Percentiles rank a stretch among this genome's conserved stretches.
phyloP scores from a whole-genome alignment of 2,797 vertebrate genomes.

The Ciconia nigra region DNA sequence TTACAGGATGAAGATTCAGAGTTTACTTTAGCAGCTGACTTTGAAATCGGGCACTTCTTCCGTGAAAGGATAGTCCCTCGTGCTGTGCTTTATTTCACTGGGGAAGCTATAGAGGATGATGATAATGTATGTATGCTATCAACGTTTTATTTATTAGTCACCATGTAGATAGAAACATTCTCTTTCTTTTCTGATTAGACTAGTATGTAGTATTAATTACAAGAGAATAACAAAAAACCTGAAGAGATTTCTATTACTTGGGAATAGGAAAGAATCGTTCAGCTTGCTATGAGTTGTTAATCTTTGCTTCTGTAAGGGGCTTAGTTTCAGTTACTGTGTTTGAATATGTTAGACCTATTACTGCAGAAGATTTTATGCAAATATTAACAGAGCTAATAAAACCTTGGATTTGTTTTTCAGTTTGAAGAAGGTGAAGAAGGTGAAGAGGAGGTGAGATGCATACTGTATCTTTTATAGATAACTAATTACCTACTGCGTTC shows the following conservation, averaged over 20 bases:
- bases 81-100: conserved; percentile 97
- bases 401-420: conserved; percentile 74
- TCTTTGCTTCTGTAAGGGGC: not conserved
- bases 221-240: not conserved
- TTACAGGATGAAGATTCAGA: conserved; percentile 94
- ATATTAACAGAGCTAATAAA: not conserved
- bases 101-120: conserved; percentile 95
- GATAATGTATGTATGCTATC: conserved; percentile 85
- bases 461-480: not conserved
- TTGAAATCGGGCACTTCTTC: conserved; percentile 98
- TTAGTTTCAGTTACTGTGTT: not conserved
- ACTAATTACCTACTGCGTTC: not conserved
- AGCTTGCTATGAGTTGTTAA: not conserved
- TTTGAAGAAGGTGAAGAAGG: conserved; percentile 97
- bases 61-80: conserved; percentile 95
- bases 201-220: not conserved
- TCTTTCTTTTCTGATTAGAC: not conserved
- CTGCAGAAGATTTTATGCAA: not conserved
- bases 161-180: not conserved
- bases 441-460: conserved; percentile 89
- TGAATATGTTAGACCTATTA: not conserved
- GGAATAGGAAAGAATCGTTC: not conserved
- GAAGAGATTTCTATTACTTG: not conserved
- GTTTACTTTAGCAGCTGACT: conserved; percentile 91
- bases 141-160: not conserved